Percentiles rank a stretch among this genome's conserved stretches.
These are phyloP conservation scores for Hipposideros larvatus DNA, from an alignment of 2,797 vertebrate genomes.

Conservation along the genomic window DNA sequence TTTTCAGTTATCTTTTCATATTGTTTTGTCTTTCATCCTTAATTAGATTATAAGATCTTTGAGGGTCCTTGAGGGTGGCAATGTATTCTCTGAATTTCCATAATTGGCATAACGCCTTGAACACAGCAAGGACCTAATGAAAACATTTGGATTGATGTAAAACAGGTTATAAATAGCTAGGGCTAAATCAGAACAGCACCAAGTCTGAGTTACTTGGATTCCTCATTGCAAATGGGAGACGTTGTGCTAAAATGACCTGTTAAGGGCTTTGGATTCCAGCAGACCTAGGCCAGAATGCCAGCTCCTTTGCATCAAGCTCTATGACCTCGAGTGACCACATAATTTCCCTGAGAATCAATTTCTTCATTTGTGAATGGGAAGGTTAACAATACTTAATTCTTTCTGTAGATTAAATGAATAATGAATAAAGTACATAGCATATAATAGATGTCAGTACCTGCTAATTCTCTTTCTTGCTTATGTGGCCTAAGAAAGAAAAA, in stretches of 20 bases:
- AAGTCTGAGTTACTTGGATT: neutral
- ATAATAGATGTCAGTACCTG: neutral
- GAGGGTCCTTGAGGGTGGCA: conserved; percentile 29
- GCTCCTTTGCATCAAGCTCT: neutral
- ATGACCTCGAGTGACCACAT: neutral
- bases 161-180: conserved; percentile 41
- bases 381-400: neutral
- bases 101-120: conserved; percentile 39
- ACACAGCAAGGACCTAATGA: conserved; percentile 63
- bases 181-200: neutral
- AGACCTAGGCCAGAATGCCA: neutral
- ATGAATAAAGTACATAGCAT: neutral
- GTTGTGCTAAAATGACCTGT: neutral
- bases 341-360: neutral
- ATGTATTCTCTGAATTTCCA: neutral
- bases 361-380: neutral
- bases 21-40: neutral
- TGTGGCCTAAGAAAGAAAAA: neutral
- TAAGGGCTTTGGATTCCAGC: neutral
- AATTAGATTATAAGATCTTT: conserved; percentile 61
- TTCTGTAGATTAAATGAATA: neutral
- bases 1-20: neutral
- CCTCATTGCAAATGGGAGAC: neutral
- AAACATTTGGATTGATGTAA: conserved; percentile 43
- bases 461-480: neutral